Conservation (phyloP, 2,888 invertebrate species). For the Beris morrisii region DNA sequence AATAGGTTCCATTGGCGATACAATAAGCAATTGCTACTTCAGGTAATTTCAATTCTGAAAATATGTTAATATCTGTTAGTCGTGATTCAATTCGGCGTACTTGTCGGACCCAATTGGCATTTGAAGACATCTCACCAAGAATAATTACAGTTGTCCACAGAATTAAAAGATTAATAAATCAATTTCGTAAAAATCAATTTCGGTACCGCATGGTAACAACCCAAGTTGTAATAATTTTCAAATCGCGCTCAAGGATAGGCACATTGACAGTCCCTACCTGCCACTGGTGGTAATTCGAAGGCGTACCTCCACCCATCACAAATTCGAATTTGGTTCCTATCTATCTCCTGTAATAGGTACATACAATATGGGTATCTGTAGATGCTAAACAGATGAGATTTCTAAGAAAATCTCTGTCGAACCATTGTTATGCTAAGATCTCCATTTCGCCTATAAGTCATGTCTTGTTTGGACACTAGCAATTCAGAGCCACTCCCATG, state of each 20-base stretch:
- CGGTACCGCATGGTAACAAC: conserved; percentile 45
- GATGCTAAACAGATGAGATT: conserved; percentile 26
- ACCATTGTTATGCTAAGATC: conserved; percentile 23
- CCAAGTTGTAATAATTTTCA: conserved; percentile 39
- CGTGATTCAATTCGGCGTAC: conserved; percentile 31
- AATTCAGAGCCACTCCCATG: conserved; percentile 36
- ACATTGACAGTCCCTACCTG: conserved; percentile 20
- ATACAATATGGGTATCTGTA: too few species aligned
- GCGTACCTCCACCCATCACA: too few species aligned
- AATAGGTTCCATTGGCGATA: too few species aligned
- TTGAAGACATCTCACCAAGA: conserved; percentile 44
- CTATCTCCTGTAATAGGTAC: too few species aligned
- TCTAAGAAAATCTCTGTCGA: conserved; percentile 22
- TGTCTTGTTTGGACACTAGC: conserved; percentile 22
- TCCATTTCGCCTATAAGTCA: conserved; percentile 25
- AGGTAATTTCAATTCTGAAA: too few species aligned
- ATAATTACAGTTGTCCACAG: conserved; percentile 54
- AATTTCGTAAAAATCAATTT: conserved; percentile 45
- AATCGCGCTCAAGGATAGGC: conserved; percentile 29
- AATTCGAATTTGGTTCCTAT: too few species aligned
- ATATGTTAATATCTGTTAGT: background rate
- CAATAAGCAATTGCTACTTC: too few species aligned
- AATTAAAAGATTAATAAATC: conserved; percentile 53
- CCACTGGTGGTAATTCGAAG: conserved; percentile 6
- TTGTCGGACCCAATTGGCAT: conserved; percentile 39